Evolutionary conservation across 2,888 invertebrate genomes (phyloP).

Genomic region (Xestia sexstrigata): DNA sequence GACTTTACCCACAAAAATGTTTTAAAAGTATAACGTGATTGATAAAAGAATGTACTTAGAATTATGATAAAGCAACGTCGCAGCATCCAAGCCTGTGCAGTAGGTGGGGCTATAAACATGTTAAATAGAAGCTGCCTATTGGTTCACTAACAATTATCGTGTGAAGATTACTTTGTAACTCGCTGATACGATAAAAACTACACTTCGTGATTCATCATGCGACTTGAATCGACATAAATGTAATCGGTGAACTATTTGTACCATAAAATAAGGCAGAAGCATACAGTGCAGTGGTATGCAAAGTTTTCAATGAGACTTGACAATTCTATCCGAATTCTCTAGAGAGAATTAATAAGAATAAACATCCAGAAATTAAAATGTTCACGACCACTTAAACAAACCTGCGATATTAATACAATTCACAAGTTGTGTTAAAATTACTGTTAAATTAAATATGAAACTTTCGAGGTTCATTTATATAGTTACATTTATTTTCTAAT

Average conservation of each 20-base stretch:
- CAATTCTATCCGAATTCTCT: neutral
- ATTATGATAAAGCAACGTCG: conserved; percentile 41
- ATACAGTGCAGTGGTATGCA: neutral
- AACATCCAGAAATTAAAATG: neutral
- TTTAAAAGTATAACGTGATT: conserved; percentile 9
- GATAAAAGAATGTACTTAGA: conserved; percentile 32
- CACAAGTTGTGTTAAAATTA: too few species aligned
- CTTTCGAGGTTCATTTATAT: neutral
- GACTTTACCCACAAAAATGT: conserved; percentile 18
- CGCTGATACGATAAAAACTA: conserved; percentile 14
- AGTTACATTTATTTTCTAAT: neutral
- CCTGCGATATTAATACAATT: neutral
- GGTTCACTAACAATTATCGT: conserved; percentile 16
- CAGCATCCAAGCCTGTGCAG: conserved; percentile 19
- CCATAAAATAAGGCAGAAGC: neutral
- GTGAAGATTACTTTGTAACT: neutral
- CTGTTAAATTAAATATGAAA: neutral
- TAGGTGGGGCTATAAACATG: conserved; percentile 33
- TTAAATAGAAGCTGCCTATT: conserved; percentile 28
- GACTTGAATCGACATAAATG: conserved; percentile 4
- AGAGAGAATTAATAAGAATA: neutral
- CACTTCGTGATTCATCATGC: conserved; percentile 13
- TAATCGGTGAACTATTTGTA: neutral
- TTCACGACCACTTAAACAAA: neutral
- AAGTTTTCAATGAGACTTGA: neutral